Percentiles rank a stretch among this genome's conserved stretches.
phyloP scores from a whole-genome alignment of 2,888 invertebrate species.

The Himalopsyche japonica region DNA sequence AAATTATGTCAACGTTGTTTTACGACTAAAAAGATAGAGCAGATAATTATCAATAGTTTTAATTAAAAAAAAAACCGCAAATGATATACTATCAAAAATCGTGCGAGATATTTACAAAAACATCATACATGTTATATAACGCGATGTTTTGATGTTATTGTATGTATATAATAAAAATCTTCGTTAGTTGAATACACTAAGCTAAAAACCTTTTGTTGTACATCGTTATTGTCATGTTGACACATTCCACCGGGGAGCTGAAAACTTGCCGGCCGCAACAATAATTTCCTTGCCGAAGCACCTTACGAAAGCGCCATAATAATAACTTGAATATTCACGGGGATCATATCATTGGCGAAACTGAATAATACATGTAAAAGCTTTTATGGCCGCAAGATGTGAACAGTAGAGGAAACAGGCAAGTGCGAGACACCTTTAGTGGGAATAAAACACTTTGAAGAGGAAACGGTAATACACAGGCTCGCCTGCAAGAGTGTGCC shows the following conservation, averaged over 20 bases:
- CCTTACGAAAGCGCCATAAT: background rate
- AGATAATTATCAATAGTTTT: no score
- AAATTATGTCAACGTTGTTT: no score
- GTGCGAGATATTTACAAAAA: no score
- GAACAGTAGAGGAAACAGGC: background rate
- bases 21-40: no score
- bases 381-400: background rate
- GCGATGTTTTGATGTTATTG: no score
- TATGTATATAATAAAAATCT: no score
- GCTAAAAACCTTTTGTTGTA: no score
- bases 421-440: background rate
- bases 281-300: background rate
- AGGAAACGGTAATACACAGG: background rate
- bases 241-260: background rate
- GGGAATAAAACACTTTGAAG: background rate
- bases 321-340: background rate
- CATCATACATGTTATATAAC: no score
- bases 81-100: no score
- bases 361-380: constrained; percentile 23
- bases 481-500: background rate
- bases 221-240: background rate
- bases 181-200: no score
- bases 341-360: constrained; percentile 10
- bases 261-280: background rate
- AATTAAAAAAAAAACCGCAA: no score